phyloP scores from a whole-genome alignment of 2,113 vertebrate genomes.

The Osmerus mordax region DNA sequence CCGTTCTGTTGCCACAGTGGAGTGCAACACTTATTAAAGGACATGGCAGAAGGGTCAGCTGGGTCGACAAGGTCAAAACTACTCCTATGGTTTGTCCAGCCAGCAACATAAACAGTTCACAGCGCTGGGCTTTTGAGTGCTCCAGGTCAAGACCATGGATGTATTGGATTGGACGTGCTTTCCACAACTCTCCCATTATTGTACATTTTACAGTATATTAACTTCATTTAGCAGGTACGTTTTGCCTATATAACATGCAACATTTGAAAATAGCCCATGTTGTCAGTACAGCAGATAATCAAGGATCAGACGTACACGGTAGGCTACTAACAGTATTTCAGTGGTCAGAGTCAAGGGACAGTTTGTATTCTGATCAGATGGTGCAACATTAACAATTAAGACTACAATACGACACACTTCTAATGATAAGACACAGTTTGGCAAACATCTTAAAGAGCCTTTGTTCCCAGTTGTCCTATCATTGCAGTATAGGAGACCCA shows the following conservation, averaged over 20 bases:
- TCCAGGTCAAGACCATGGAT: slow-evolving; percentile 11
- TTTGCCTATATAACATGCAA: too few species aligned
- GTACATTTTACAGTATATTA: background rate
- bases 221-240: too few species aligned
- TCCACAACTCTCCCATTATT: background rate
- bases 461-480: background rate
- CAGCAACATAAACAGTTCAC: too few species aligned
- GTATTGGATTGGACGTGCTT: slow-evolving; percentile 7
- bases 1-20: slow-evolving; percentile 74
- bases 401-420: too few species aligned
- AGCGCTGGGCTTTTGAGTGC: background rate
- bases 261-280: too few species aligned
- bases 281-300: too few species aligned
- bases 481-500: background rate
- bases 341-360: too few species aligned
- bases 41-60: slow-evolving; percentile 62
- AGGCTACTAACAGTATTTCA: too few species aligned
- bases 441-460: slow-evolving; percentile 13
- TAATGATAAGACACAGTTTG: background rate
- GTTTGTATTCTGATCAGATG: too few species aligned
- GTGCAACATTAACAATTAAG: too few species aligned
- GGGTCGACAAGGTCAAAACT: slow-evolving; percentile 67
- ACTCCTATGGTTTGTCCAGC: too few species aligned
- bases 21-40: slow-evolving; percentile 73
- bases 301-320: too few species aligned